A percentile compares a stretch with the other conserved stretches of the same genome.
These are phyloP conservation scores for Clarias laeviceps DNA, from an alignment of 2,797 vertebrate species.

Conservation along the genomic window DNA sequence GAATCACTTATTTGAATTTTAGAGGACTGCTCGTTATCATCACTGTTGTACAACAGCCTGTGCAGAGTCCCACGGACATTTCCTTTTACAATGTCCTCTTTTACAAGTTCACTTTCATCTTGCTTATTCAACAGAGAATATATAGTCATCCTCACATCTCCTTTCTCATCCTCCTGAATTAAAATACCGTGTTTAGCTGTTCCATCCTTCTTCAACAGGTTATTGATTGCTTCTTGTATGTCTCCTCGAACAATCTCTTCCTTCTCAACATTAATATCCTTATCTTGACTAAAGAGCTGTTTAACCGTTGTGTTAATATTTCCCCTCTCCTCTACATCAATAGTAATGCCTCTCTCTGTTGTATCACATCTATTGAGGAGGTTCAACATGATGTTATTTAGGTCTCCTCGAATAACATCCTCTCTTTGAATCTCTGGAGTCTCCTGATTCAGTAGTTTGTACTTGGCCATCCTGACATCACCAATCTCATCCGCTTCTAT, in stretches of 20 bases:
- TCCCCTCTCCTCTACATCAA: conserved; percentile 85
- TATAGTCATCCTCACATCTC: conserved; percentile 91
- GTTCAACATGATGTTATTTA: conserved; percentile 89
- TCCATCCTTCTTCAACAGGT: conserved; percentile 76
- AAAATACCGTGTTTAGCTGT: conserved; percentile 86
- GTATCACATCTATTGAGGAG: conserved; percentile 80
- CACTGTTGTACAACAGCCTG: conserved; percentile 79
- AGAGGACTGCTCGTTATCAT: conserved; percentile 69
- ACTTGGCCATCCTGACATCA: conserved; percentile 92
- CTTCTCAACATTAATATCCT: conserved; percentile 76
- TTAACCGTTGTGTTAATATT: conserved; percentile 83
- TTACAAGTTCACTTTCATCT: conserved; percentile 66
- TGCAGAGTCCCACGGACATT: conserved; percentile 84
- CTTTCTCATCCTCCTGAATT: conserved; percentile 91
- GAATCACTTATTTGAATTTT: conserved; percentile 78
- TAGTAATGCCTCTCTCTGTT: conserved; percentile 74
- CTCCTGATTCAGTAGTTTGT: conserved; percentile 86
- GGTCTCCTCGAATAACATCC: conserved; percentile 83
- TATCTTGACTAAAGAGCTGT: conserved; percentile 82
- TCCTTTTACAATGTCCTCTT: conserved; percentile 81
- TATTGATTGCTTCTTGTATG: conserved; percentile 88
- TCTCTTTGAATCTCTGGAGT: conserved; percentile 87
- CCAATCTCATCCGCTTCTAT: conserved; percentile 90
- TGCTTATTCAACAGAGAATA: conserved; percentile 89
- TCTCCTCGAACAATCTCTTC: conserved; percentile 85